Evolutionary conservation across 2,797 vertebrate species (phyloP).

Genomic region (Danio albolineatus): DNA sequence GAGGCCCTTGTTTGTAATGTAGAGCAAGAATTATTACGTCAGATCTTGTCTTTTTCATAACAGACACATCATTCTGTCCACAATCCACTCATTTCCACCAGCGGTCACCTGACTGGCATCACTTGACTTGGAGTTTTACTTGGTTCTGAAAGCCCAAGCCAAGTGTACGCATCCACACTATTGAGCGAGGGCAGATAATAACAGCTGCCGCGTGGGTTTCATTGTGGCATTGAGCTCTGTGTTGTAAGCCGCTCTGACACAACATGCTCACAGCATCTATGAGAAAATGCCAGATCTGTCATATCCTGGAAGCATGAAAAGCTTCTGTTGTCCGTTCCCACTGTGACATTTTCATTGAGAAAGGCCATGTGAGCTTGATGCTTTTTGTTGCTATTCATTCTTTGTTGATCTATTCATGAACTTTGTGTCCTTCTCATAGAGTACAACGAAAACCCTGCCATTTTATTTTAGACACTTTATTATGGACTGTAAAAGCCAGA

Average conservation of each 20-base stretch:
- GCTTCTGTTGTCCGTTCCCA: constrained; percentile 69
- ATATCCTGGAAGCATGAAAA: constrained; percentile 66
- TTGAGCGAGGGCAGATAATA: constrained; percentile 10
- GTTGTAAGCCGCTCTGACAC: constrained; percentile 53
- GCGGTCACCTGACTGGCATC: background rate
- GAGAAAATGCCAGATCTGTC: constrained; percentile 76
- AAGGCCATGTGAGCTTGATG: constrained; percentile 67
- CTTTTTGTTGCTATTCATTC: constrained; percentile 72
- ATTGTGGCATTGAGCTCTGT: constrained; percentile 43
- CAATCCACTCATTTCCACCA: background rate
- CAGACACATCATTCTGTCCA: background rate
- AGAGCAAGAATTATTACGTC: background rate
- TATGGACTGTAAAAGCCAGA: constrained; percentile 8
- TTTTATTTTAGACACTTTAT: constrained; percentile 12
- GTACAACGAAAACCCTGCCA: constrained; percentile 25
- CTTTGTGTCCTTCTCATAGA: constrained; percentile 57
- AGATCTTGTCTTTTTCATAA: background rate
- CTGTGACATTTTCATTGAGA: constrained; percentile 72
- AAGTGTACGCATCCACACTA: constrained; percentile 33
- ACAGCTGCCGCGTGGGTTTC: constrained; percentile 23
- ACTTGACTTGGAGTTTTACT: background rate
- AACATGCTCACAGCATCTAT: constrained; percentile 56
- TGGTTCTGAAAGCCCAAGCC: background rate
- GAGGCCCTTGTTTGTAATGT: constrained; percentile 52
- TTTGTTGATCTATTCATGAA: constrained; percentile 59